Evolutionary conservation across 1,140 invertebrate species (phyloP), one percentile per base, ranked within the genome.

Genomic region (Diorhabda carinulata): DNA sequence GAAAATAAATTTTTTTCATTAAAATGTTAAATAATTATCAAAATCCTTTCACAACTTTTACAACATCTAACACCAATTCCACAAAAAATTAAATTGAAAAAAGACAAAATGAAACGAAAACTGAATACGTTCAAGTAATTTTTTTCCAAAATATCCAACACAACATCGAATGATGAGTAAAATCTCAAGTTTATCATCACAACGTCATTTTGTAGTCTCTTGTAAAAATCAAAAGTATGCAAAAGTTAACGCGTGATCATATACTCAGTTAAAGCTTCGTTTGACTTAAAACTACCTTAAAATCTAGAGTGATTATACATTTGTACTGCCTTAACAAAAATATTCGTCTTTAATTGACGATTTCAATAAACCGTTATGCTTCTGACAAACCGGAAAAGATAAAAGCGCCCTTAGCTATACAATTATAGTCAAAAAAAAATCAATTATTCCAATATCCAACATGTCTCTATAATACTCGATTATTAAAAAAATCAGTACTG

Each of bases 301-400:
- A 70, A 7, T 71, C 69, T 71, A 70, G 72, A 71, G 74, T 77
- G 78, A 79, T 78, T 79, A 79, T 73, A 79, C 71, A 75, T 80
- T 80, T 80, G 78, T 80, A 80, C 78, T 80, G 72, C 72, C 76
- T 77, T 80, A 80, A 79, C 76, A 80, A 80, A 80, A 80, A 79
- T 80, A 80, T 74, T 76, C 77, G 76, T 73, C 76, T 59, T 52
- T 74, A 72, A 73, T 75, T 75, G 77, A 78, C 76, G 76, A 74
- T 70, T 74, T 52, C 47, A 52, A 52, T 52, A 52, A 52, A 25
- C 25, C 25, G 25, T 25, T 25, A 25, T 25, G 25, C 25, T 25
- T 25, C 25, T 25, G 25, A 25, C 25, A 25, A 25, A 25, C 25
- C 25, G 25, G 25, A 25, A 25, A 25, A 25, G 25, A 25, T 25